These are phyloP conservation scores for Patella ulyssiponensis DNA, from an alignment of 2,888 invertebrate species.

Conservation along the genomic window DNA sequence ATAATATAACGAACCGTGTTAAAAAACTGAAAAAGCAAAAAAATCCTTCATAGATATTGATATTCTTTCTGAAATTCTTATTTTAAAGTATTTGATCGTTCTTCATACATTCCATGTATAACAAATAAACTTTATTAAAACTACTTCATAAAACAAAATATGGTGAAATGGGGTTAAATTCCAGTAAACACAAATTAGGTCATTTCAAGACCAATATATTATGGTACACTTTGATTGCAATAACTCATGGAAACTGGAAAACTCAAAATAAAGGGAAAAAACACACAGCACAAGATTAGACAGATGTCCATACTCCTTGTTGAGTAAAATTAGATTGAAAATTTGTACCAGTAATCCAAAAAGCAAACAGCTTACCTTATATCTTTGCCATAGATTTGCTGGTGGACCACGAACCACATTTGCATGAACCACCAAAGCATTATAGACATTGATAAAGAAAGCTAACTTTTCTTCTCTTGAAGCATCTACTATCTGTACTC, in stretches of 20 bases:
- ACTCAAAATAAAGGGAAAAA: too few species aligned
- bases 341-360: too few species aligned
- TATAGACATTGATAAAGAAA: conserved; percentile 75
- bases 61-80: neutral
- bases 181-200: too few species aligned
- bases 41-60: neutral
- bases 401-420: conserved; percentile 72
- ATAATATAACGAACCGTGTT: conserved; percentile 73
- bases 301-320: too few species aligned
- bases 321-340: too few species aligned
- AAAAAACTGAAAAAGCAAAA: conserved; percentile 70
- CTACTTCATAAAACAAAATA: too few species aligned
- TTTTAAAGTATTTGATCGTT: neutral
- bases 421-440: conserved; percentile 74
- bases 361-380: conserved; percentile 63
- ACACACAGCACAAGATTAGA: too few species aligned
- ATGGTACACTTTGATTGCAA: too few species aligned
- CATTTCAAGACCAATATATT: too few species aligned
- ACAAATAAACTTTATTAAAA: neutral
- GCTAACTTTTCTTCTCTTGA: conserved; percentile 71
- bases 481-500: conserved; percentile 61
- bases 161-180: too few species aligned
- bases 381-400: conserved; percentile 72
- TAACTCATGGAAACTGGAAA: too few species aligned
- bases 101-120: neutral